Conservation (phyloP, 2,113 vertebrate species). For the Chaetura pelagica region DNA sequence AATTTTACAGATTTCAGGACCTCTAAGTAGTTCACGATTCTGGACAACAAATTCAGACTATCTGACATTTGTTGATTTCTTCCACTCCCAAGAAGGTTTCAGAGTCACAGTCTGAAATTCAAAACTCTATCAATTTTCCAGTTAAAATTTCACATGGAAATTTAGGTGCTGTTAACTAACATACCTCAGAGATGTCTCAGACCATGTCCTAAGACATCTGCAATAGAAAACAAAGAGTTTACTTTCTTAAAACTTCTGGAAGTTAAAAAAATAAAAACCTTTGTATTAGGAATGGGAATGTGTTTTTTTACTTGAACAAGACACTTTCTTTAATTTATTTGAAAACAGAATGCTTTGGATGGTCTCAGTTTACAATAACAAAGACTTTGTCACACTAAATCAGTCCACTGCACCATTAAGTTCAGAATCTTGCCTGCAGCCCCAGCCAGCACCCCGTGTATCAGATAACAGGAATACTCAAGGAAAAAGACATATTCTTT, state of each 20-base stretch:
- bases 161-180: rapidly evolving
- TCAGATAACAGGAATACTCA: neutral
- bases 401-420: neutral
- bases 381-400: neutral
- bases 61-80: neutral
- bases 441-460: neutral
- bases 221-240: neutral
- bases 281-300: neutral
- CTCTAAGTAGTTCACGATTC: neutral
- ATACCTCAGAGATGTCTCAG: neutral
- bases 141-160: neutral
- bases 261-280: neutral
- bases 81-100: neutral
- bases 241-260: neutral
- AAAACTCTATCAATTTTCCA: neutral
- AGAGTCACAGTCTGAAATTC: neutral
- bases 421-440: neutral
- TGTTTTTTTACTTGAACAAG: neutral
- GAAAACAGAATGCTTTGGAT: neutral
- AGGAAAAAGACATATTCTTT: neutral
- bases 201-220: rapidly evolving
- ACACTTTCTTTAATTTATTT: neutral
- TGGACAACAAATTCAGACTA: neutral
- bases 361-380: neutral
- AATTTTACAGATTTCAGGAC: neutral